These are phyloP conservation scores for Mercenaria mercenaria DNA, from an alignment of 1,140 invertebrate species.

Conservation along the genomic window DNA sequence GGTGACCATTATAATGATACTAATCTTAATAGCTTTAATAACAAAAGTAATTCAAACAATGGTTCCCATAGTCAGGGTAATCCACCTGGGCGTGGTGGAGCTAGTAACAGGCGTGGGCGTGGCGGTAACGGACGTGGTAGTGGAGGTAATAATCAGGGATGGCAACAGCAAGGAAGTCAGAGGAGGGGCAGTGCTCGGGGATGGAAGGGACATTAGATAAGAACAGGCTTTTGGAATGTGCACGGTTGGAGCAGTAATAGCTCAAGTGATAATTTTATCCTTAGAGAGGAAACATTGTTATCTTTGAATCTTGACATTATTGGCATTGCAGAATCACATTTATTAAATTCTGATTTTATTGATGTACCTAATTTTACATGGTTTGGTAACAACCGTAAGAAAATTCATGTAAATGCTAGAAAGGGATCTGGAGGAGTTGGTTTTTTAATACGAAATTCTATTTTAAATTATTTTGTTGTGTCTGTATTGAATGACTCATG, in stretches of 20 bases:
- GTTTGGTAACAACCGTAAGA: conserved; percentile 40
- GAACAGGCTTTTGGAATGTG: background rate
- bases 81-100: background rate
- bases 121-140: no score
- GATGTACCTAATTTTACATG: no score
- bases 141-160: no score
- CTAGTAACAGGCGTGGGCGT: background rate
- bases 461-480: conserved; percentile 10
- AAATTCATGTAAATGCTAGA: background rate
- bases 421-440: conserved; percentile 59
- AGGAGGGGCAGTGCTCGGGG: no score
- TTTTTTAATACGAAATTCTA: conserved; percentile 21
- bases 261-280: no score
- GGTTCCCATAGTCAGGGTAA: no score
- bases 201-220: no score
- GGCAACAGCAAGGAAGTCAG: no score
- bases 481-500: conserved; percentile 22
- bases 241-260: background rate
- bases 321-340: conserved; percentile 59
- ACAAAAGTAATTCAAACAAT: background rate
- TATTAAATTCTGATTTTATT: no score
- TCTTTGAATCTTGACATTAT: conserved; percentile 64
- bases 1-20: background rate
- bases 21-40: no score
- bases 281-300: no score